Evolutionary conservation across 2,113 vertebrate genomes (phyloP), one percentile per base, ranked within the genome.

Genomic region (Prionailurus bengalensis): DNA sequence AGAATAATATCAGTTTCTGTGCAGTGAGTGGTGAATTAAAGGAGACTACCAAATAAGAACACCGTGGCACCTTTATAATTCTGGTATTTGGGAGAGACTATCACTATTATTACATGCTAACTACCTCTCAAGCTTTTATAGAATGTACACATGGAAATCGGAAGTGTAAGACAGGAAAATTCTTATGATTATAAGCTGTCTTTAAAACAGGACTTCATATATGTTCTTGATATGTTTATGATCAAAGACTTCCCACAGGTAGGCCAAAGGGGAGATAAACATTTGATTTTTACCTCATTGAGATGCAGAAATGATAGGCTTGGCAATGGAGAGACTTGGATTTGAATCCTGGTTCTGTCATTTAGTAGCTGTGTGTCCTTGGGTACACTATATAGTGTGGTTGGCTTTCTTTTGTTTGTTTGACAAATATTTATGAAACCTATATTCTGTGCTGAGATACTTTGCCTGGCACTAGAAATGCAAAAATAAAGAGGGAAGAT

Each of bases 201-300:
- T 91, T 80, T 85, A 93, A 82, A 92, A 95, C 16, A 90, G 48
- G 42, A 61, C 68, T 13, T 90, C 53, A 16, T 88, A 48, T 29
- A 12, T 84, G 36, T 90, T 70, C 58, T 51, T 86, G 23, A 86
- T 89, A 81, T 80, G 39, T 92, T 85, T 97, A 76, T 93, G 58
- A 97, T 84, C 31, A 91, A 65, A 97, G 68, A 91, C 95, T 91
- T 97, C 51, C 51, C 42, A 85, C 36, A 97, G 61, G 33, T 70
- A 87, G 33, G 48, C 82, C 74, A 84, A 95, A 81, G 61, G 87
- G 29, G 53, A 79, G 14, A 66, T 65, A 78, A 96, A 74, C 39
- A 74, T 70, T 17, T 96, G 42, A 86, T 76, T 91, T 94, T 96
- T 85, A 95, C 36, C 33, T 97, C 39, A 82, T 79, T 83, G 86